Conservation (phyloP, 2,113 vertebrate species). For the Xyrauchen texanus region DNA sequence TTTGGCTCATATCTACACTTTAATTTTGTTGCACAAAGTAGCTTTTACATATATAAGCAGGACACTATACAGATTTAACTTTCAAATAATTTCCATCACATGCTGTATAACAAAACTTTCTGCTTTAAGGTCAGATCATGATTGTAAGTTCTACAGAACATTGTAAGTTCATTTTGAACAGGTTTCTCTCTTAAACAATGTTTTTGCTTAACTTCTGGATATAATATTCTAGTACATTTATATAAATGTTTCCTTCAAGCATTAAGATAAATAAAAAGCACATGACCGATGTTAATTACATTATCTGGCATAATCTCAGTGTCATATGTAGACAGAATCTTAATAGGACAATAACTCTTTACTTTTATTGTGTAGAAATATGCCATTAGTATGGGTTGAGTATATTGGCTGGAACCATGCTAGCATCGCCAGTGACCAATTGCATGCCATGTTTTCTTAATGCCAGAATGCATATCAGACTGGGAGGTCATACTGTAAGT, state of each 20-base stretch:
- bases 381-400: not conserved
- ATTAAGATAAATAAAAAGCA: conserved; percentile 6
- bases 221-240: conserved; percentile 16
- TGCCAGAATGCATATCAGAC: conserved; percentile 3
- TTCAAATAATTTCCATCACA: not conserved
- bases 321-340: not conserved
- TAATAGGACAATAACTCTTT: not conserved
- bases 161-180: too few species aligned
- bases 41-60: not conserved
- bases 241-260: conserved; percentile 1
- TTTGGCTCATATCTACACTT: conserved; percentile 9
- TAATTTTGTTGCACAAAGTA: not conserved
- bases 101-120: not conserved
- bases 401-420: not conserved
- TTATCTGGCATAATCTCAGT: not conserved
- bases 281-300: not conserved
- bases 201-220: conserved; percentile 13
- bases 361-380: not conserved
- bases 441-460: conserved; percentile 8
- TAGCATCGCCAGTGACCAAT: conserved; percentile 4
- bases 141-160: not conserved
- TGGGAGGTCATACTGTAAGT: conserved; percentile 21
- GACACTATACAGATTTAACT: too few species aligned
- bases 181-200: conserved; percentile 1
- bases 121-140: not conserved